Conservation (phyloP, 1,140 invertebrate species). For the Metopolophium dirhodum region DNA sequence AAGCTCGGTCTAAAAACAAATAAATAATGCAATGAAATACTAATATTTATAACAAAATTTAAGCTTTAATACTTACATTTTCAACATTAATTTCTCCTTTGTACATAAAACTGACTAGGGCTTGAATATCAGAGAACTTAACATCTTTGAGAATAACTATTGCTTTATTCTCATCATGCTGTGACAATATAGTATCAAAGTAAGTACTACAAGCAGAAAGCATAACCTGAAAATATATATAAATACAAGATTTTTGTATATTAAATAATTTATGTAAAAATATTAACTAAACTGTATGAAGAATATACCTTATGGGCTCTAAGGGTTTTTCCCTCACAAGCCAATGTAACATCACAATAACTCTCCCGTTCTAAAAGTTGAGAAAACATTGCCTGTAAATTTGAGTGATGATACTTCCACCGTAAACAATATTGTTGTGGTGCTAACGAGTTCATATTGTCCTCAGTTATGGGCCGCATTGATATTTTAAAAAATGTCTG, state of each 20-base stretch:
- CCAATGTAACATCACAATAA: slow-evolving; percentile 89
- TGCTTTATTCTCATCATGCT: slow-evolving; percentile 86
- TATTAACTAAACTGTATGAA: background rate
- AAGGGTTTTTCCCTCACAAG: slow-evolving; percentile 86
- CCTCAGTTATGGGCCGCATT: slow-evolving; percentile 40
- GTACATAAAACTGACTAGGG: slow-evolving; percentile 93
- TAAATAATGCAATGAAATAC: background rate
- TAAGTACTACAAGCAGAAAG: slow-evolving; percentile 85
- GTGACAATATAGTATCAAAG: slow-evolving; percentile 85
- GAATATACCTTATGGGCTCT: slow-evolving; percentile 81
- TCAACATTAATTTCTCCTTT: slow-evolving; percentile 94
- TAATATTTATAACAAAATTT: background rate
- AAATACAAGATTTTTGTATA: background rate
- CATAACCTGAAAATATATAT: slow-evolving; percentile 68
- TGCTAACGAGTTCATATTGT: slow-evolving; percentile 36
- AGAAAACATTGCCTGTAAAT: slow-evolving; percentile 85
- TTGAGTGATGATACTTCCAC: slow-evolving; percentile 91
- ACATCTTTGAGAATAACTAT: slow-evolving; percentile 86
- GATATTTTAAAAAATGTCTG: slow-evolving; percentile 30
- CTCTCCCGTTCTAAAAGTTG: slow-evolving; percentile 84
- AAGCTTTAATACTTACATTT: slow-evolving; percentile 72
- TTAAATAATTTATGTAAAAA: background rate
- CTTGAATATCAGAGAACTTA: slow-evolving; percentile 82
- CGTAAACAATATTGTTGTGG: slow-evolving; percentile 86
- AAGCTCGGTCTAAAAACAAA: slow-evolving; percentile 74